Evolutionary conservation across 1,140 invertebrate species (phyloP).

Genomic region (Glomeris maerens): DNA sequence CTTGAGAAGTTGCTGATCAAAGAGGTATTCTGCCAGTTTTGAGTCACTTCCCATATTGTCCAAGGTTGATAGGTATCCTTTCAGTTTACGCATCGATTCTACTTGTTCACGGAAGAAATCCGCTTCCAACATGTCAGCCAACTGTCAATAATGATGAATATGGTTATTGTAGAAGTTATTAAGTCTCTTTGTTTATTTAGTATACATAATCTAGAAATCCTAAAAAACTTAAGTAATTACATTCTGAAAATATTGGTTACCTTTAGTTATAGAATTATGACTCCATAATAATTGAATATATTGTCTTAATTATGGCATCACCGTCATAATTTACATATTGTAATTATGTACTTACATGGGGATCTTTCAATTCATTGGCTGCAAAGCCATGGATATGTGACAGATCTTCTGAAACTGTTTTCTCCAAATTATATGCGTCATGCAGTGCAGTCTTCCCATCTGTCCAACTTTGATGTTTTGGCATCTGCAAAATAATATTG

Average conservation of each 20-base stretch:
- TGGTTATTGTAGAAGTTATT: slow-evolving; percentile 2
- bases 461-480: background rate
- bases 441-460: background rate
- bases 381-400: slow-evolving; percentile 11
- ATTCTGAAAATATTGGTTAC: too few species aligned
- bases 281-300: too few species aligned
- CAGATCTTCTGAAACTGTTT: background rate
- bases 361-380: too few species aligned
- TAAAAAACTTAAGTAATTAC: too few species aligned
- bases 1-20: slow-evolving; percentile 5
- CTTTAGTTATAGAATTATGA: too few species aligned
- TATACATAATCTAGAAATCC: too few species aligned
- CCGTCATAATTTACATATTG: too few species aligned
- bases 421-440: background rate
- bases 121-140: slow-evolving; percentile 54
- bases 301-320: too few species aligned
- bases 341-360: too few species aligned
- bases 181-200: slow-evolving; percentile 21
- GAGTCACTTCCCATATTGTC: slow-evolving; percentile 38
- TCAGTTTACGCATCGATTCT: slow-evolving; percentile 54
- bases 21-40: slow-evolving; percentile 10
- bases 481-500: too few species aligned
- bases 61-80: slow-evolving; percentile 52
- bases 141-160: slow-evolving; percentile 1
- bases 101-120: slow-evolving; percentile 61